Percentiles rank a stretch among this genome's conserved stretches.
Conservation (phyloP, 2,113 vertebrate species). For the Psephotus haematonotus region DNA sequence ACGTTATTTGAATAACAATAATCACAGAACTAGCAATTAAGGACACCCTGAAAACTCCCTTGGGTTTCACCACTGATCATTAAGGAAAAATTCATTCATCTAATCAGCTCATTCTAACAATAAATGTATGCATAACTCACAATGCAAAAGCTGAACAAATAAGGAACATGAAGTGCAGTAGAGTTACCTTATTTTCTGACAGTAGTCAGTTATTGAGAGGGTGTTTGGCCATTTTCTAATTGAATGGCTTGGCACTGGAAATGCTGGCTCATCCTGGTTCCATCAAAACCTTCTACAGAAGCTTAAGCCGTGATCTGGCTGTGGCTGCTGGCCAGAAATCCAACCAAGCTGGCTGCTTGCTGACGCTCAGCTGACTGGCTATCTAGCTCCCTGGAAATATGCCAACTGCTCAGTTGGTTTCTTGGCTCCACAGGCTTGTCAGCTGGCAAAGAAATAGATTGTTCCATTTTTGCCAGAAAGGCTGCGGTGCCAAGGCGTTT, state of each 20-base stretch:
- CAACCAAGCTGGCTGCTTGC: not conserved
- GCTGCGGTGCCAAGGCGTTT: not conserved
- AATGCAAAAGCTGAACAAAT: not conserved
- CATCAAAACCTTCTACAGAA: slow-evolving; percentile 5
- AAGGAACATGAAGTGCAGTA: not conserved
- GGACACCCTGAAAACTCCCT: not conserved
- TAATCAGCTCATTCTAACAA: not conserved
- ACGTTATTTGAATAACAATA: not conserved
- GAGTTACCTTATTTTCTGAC: not conserved
- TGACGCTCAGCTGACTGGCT: not conserved
- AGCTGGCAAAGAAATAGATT: slow-evolving; percentile 29
- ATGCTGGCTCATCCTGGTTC: not conserved
- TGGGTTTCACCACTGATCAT: not conserved
- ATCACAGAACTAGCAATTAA: not conserved
- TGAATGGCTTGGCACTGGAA: not conserved
- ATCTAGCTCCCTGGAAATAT: not conserved
- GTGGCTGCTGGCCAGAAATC: not conserved
- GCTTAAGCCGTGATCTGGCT: not conserved
- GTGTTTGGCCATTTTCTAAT: not conserved
- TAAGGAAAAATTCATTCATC: not conserved
- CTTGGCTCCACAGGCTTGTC: slow-evolving; percentile 29
- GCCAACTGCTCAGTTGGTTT: not conserved
- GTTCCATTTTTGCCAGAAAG: slow-evolving; percentile 47
- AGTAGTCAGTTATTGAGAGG: not conserved
- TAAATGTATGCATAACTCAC: not conserved